Evolutionary conservation across 1,140 invertebrate species (phyloP).

Genomic region (Idris sp.): DNA sequence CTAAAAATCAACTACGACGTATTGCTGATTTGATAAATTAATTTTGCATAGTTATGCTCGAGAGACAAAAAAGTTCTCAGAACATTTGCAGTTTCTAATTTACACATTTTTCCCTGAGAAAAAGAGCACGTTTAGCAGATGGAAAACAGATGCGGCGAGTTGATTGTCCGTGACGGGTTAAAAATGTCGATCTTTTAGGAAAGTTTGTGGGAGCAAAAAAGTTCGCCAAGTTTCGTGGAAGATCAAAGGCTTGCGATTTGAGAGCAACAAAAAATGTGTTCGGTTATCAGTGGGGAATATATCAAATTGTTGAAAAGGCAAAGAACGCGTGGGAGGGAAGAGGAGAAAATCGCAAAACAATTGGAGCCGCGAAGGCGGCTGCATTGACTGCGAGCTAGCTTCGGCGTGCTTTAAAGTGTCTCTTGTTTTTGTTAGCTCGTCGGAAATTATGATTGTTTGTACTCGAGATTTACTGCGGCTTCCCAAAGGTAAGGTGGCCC

Average conservation of each 20-base stretch:
- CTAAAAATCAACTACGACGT: background rate
- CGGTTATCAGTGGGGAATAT: slow-evolving; percentile 22
- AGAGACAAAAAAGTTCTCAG: too few species aligned
- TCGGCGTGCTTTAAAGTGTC: slow-evolving; percentile 74
- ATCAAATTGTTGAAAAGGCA: slow-evolving; percentile 52
- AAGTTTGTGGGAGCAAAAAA: too few species aligned
- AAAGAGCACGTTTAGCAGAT: too few species aligned
- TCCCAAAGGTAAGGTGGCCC: slow-evolving; percentile 56
- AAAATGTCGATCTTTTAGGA: slow-evolving; percentile 61
- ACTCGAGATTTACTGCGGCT: slow-evolving; percentile 74
- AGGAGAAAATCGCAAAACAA: slow-evolving; percentile 75
- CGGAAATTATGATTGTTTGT: slow-evolving; percentile 78
- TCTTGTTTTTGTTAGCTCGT: slow-evolving; percentile 75
- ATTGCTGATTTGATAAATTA: slow-evolving; percentile 36
- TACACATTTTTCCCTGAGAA: slow-evolving; percentile 27
- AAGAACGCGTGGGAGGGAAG: slow-evolving; percentile 29
- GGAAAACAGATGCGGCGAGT: slow-evolving; percentile 61
- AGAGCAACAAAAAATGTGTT: slow-evolving; percentile 3
- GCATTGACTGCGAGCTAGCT: slow-evolving; percentile 74
- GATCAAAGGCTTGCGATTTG: slow-evolving; percentile 18
- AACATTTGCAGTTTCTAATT: slow-evolving; percentile 1
- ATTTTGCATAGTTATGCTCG: slow-evolving; percentile 18
- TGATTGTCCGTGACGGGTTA: slow-evolving; percentile 58
- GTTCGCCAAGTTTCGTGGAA: too few species aligned
- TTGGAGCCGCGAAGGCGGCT: slow-evolving; percentile 75